Base-by-base conservation (phyloP, 2,888 invertebrate genomes). In the Psylliodes chrysocephalus region DNA sequence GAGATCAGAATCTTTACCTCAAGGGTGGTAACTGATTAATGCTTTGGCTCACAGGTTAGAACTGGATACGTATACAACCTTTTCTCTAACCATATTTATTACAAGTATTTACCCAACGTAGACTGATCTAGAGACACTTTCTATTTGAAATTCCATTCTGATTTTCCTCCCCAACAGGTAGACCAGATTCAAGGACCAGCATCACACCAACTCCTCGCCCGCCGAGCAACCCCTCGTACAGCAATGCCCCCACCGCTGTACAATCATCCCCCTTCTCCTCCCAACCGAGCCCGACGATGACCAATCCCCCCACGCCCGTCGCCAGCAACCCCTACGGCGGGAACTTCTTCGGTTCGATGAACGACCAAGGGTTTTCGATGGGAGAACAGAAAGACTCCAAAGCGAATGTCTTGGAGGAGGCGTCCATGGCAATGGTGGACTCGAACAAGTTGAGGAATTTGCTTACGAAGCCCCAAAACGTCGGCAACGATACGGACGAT, bases 101-200 rank as follows among this genome's bases (percentile, higher is more conserved):
- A n/a, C n/a, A n/a, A n/a, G n/a, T n/a, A n/a, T n/a, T n/a, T n/a
- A n/a, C n/a, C n/a, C n/a, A n/a, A n/a, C n/a, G n/a, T n/a, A n/a
- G n/a, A n/a, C n/a, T n/a, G n/a, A n/a, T n/a, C n/a, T n/a, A n/a
- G n/a, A n/a, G n/a, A n/a, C n/a, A n/a, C n/a, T n/a, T 33, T 5
- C 33, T 8, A 10, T 33, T 2, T 3, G 6, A 10, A 10, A 3
- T 33, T 33, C 10, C 4, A 2, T 8, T 33, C 10, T 33, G 6
- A 10, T 33, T 8, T 44, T 8, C 8, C 18, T 1, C 8, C 1
- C 10, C 8, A 10, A 46, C 22, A 46, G 46, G 46, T n/a, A 79
- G 89, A 66, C 88, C 90, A 18, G 89, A 88, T 73, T 90, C 90
- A 42, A 83, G 90, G 68, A 86, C 89, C 69, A 89, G 89, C 72